These are phyloP conservation scores for Meteorus colon DNA, from an alignment of 2,888 invertebrate genomes.

Conservation along the genomic window DNA sequence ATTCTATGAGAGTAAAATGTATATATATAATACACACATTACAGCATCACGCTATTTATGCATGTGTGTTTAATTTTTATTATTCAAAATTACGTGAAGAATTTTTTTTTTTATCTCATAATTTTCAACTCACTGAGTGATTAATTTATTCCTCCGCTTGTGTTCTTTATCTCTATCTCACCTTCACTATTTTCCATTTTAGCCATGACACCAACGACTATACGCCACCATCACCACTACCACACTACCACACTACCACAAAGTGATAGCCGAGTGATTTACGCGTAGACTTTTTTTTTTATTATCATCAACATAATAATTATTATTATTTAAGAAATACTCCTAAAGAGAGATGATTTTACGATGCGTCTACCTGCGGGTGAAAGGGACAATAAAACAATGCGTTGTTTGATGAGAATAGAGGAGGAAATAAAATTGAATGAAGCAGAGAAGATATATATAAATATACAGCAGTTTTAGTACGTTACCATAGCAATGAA, in stretches of 20 bases:
- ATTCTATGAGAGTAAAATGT: slow-evolving; percentile 1
- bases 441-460: background rate
- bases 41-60: slow-evolving; percentile 6
- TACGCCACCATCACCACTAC: too few species aligned
- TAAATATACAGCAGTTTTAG: background rate
- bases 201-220: background rate
- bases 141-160: slow-evolving; percentile 1
- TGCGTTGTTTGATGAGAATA: background rate
- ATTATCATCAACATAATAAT: background rate
- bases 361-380: slow-evolving; percentile 10
- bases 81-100: slow-evolving; percentile 20
- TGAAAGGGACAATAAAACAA: slow-evolving; percentile 4
- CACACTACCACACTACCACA: background rate
- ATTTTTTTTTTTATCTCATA: background rate
- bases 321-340: background rate
- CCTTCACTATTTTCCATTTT: background rate
- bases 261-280: slow-evolving; percentile 24
- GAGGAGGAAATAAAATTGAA: background rate
- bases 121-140: background rate
- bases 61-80: slow-evolving; percentile 7
- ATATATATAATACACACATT: background rate
- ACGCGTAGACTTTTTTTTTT: background rate
- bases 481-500: slow-evolving; percentile 35
- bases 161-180: background rate
- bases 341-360: slow-evolving; percentile 9